Evolutionary conservation across 2,797 vertebrate species (phyloP).

Genomic region (Gila robusta): DNA sequence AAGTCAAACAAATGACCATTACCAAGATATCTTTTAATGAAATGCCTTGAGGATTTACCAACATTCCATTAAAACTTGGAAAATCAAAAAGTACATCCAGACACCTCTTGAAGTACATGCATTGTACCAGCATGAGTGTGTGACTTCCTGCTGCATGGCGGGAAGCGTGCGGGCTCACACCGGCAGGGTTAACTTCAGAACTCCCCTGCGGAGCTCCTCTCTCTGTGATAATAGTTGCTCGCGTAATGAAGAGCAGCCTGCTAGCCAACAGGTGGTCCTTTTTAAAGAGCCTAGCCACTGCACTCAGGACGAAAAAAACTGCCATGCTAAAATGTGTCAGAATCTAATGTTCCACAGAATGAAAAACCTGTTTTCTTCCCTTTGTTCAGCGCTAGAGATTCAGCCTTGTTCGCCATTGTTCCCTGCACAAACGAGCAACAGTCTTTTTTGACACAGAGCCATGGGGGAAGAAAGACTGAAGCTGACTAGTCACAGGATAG

Average conservation of each 20-base stretch:
- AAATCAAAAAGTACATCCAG: conserved; percentile 62
- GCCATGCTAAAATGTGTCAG: conserved; percentile 94
- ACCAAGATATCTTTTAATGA: background rate
- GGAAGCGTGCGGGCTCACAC: conserved; percentile 68
- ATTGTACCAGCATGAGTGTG: conserved; percentile 34
- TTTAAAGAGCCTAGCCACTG: conserved; percentile 93
- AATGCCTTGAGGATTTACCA: conserved; percentile 1
- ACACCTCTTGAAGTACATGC: conserved; percentile 39
- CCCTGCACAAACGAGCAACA: conserved; percentile 96
- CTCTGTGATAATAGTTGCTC: conserved; percentile 80
- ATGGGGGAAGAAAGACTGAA: conserved; percentile 97
- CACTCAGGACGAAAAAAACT: conserved; percentile 87
- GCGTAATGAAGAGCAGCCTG: conserved; percentile 85
- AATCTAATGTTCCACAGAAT: conserved; percentile 99
- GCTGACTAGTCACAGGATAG: conserved; percentile 95
- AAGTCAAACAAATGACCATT: background rate
- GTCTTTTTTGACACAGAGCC: conserved; percentile 99
- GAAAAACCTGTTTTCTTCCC: conserved; percentile 98
- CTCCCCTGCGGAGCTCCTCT: conserved; percentile 79
- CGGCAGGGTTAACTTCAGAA: conserved; percentile 82
- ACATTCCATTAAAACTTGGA: conserved; percentile 55
- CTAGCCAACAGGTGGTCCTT: conserved; percentile 99
- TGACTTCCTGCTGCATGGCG: conserved; percentile 65
- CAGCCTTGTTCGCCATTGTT: conserved; percentile 98
- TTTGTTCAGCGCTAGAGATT: conserved; percentile 98